A percentile compares a stretch with the other conserved stretches of the same genome.
Evolutionary conservation across 2,113 vertebrate genomes (phyloP).

Genomic region (Tychaedon coryphoeus): DNA sequence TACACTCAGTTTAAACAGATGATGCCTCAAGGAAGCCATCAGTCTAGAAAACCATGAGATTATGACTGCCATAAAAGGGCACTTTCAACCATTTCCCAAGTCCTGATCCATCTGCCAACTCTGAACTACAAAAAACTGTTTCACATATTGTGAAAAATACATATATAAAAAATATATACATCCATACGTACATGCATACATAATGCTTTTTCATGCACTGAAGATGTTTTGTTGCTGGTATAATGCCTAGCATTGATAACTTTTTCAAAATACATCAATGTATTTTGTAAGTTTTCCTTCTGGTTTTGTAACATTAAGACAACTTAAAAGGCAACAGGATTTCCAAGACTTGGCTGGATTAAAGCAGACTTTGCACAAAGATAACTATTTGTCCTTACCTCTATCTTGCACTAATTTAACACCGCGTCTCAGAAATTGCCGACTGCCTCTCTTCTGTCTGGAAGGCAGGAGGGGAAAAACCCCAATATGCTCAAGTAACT

Average conservation of each 20-base stretch:
- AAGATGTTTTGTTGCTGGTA: not conserved
- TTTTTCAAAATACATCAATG: accelerated
- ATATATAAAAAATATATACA: not conserved
- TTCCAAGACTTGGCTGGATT: not conserved
- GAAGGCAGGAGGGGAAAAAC: not conserved
- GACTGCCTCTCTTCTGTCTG: not conserved
- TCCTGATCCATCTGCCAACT: not conserved
- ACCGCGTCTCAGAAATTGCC: not conserved
- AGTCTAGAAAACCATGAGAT: not conserved
- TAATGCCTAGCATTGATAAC: not conserved
- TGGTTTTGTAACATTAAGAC: not conserved
- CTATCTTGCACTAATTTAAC: not conserved
- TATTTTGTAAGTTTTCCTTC: not conserved
- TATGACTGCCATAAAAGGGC: not conserved
- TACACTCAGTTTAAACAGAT: not conserved
- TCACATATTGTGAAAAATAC: not conserved
- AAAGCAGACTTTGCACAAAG: not conserved
- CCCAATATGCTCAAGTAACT: not conserved
- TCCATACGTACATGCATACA: not conserved
- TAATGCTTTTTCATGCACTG: not conserved
- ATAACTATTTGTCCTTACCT: not conserved
- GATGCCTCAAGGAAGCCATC: not conserved
- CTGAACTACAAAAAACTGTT: not conserved
- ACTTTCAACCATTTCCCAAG: not conserved
- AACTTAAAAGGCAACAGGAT: not conserved